Conservation (phyloP, 2,888 invertebrate genomes). For the Cylloceria caligata region DNA sequence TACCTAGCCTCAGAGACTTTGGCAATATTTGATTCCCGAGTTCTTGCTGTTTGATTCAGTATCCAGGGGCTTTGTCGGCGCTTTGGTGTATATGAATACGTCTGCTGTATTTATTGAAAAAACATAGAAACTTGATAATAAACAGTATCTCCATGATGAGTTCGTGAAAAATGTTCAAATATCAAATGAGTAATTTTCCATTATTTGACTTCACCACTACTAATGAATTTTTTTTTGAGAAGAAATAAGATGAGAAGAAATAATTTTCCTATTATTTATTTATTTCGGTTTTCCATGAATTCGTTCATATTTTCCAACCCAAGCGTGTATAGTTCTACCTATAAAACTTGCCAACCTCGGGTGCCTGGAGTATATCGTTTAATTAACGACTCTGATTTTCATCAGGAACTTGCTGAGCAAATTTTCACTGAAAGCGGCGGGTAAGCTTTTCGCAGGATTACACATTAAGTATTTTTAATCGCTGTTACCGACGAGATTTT, state of each 20-base stretch:
- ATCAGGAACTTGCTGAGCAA: neutral
- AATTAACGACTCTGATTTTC: neutral
- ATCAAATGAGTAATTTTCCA: neutral
- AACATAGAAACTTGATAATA: neutral
- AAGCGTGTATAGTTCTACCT: neutral
- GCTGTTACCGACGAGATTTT: neutral
- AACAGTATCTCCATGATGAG: neutral
- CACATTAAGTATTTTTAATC: neutral
- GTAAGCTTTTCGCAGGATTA: neutral
- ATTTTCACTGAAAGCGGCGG: neutral
- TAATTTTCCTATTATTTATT: neutral
- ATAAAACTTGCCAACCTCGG: neutral
- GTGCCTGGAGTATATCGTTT: neutral
- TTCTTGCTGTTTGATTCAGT: neutral
- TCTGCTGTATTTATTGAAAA: neutral
- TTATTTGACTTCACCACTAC: neutral
- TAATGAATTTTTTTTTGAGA: neutral
- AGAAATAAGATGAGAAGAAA: neutral
- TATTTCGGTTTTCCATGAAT: neutral
- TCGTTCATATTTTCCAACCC: neutral
- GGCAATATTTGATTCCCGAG: conserved; percentile 18
- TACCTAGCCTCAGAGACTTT: neutral
- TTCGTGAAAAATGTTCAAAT: neutral
- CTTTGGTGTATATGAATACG: neutral
- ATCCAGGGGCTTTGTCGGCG: neutral